These are phyloP conservation scores for Ceratitis capitata DNA, from an alignment of 1,140 invertebrate species.

Conservation along the genomic window DNA sequence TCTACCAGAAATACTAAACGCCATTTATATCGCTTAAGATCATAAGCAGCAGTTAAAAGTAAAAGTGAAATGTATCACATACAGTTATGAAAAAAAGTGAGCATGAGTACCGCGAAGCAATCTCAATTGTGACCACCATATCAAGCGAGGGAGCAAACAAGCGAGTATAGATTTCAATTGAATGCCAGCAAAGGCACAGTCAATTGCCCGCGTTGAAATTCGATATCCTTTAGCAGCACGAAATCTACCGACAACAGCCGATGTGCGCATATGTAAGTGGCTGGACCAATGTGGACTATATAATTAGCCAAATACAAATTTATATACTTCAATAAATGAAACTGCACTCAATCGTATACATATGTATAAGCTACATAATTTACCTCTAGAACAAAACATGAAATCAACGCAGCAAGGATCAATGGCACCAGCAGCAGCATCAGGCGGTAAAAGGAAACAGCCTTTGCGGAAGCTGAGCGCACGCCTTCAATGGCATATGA, in stretches of 20 bases:
- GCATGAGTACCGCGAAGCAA: not conserved
- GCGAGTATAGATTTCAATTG: not conserved
- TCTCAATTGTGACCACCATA: not conserved
- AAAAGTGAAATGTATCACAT: not conserved
- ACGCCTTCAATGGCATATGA: not conserved
- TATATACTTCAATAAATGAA: not conserved
- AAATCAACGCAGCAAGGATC: not conserved
- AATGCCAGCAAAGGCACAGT: conserved; percentile 16
- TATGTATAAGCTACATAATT: too few species aligned
- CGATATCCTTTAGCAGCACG: conserved; percentile 4
- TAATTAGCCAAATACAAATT: not conserved
- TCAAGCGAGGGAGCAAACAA: too few species aligned
- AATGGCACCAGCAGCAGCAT: conserved; percentile 21
- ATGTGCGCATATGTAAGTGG: not conserved
- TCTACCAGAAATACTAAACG: not conserved
- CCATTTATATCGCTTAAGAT: not conserved
- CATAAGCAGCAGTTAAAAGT: not conserved
- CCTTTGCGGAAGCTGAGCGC: not conserved
- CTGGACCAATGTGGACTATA: conserved; percentile 32
- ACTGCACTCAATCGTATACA: too few species aligned
- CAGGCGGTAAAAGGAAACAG: conserved; percentile 1
- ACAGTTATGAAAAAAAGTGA: not conserved
- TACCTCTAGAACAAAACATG: not conserved
- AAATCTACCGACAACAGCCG: conserved; percentile 23
- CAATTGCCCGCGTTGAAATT: conserved; percentile 11